Conservation (phyloP, 1,140 invertebrate genomes). For the Linepithema humile region DNA sequence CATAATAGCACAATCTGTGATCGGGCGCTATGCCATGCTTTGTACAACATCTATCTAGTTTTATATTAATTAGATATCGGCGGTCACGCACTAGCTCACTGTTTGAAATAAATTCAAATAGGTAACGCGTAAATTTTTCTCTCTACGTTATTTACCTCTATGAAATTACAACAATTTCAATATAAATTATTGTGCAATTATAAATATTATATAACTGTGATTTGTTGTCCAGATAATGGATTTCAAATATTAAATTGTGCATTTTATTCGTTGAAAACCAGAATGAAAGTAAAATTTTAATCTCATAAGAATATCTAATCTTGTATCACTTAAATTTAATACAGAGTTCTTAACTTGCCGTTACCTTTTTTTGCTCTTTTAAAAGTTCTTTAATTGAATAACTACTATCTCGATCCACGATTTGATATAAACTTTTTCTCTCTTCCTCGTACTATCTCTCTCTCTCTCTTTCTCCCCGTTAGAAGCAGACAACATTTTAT, state of each 20-base stretch:
- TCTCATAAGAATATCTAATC: slow-evolving; percentile 21
- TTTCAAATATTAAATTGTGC: neutral
- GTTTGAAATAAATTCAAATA: too few species aligned
- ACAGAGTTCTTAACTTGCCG: neutral
- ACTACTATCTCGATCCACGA: slow-evolving; percentile 15
- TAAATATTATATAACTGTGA: too few species aligned
- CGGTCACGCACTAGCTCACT: too few species aligned
- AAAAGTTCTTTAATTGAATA: slow-evolving; percentile 50
- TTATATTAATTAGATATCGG: too few species aligned
- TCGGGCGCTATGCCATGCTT: too few species aligned
- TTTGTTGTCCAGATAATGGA: neutral
- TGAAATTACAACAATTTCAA: too few species aligned
- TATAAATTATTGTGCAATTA: too few species aligned
- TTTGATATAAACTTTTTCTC: slow-evolving; percentile 24
- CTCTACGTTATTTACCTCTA: too few species aligned
- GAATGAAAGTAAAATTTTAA: slow-evolving; percentile 7
- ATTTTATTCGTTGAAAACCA: neutral
- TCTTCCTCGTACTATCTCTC: neutral
- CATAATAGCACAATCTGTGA: too few species aligned
- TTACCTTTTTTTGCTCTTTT: slow-evolving; percentile 17
- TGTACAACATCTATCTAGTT: too few species aligned
- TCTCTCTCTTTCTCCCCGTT: neutral
- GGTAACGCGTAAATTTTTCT: too few species aligned
- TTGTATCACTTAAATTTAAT: slow-evolving; percentile 28
- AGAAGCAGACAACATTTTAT: slow-evolving; percentile 35